Evolutionary conservation across 2,113 vertebrate genomes (phyloP).

Genomic region (Daboia siamensis): DNA sequence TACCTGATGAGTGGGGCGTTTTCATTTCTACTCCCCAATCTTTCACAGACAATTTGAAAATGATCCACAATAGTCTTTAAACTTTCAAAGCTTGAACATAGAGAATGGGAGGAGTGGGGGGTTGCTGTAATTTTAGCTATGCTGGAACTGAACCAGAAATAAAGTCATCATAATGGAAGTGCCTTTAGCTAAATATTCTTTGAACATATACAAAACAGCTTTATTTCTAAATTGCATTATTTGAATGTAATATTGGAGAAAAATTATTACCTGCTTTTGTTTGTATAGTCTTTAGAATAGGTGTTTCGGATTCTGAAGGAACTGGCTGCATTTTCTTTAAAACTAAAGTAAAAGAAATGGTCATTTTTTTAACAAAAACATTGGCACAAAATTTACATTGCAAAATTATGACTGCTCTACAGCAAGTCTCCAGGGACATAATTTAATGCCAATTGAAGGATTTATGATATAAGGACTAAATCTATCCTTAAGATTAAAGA

Average conservation of each 20-base stretch:
- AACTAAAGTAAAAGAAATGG: slow-evolving; percentile 65
- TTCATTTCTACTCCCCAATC: background rate
- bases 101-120: background rate
- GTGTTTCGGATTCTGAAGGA: slow-evolving; percentile 56
- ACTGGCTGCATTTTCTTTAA: slow-evolving; percentile 61
- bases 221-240: background rate
- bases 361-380: slow-evolving; percentile 40
- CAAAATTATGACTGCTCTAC: slow-evolving; percentile 20
- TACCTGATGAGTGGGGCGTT: background rate
- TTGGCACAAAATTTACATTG: slow-evolving; percentile 2
- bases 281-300: slow-evolving; percentile 58
- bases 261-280: slow-evolving; percentile 69
- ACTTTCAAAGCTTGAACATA: background rate
- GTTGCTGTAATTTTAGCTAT: background rate
- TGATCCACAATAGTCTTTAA: background rate
- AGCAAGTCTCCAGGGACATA: background rate
- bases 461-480: background rate
- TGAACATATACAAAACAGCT: background rate
- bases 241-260: slow-evolving; percentile 7
- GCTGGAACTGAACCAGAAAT: background rate
- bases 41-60: background rate
- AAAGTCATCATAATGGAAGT: background rate
- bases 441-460: background rate
- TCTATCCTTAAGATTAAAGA: background rate
- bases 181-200: background rate